Evolutionary conservation across 2,888 invertebrate genomes (phyloP), one percentile per base, ranked within the genome.

Genomic region (Amblyteles armatorius): DNA sequence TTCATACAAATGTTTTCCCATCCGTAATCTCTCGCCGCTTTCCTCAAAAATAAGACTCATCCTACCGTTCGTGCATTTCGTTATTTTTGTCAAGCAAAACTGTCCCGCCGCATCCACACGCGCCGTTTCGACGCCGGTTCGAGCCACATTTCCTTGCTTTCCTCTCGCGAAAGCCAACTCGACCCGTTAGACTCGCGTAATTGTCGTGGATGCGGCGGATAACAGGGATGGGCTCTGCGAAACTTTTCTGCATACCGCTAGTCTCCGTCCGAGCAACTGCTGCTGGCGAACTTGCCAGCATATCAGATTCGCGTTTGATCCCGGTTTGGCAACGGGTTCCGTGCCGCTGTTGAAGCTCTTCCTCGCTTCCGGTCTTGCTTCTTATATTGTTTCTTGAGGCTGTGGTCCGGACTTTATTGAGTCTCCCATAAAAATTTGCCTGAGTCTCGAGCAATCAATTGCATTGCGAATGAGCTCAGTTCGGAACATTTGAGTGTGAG

Each of bases 121-220:
- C 82, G 82, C 77, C 85, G 79, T 57, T 29, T 26, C 33, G 85
- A 82, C 82, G 79, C 84, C 85, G 71, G 76, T 33, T 79, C n/a
- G 71, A 72, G 71, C 60, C 44, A 82, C 78, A 79, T 74, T 77
- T 80, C 63, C 69, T 67, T 84, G 22, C 52, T 52, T 33, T 71
- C 22, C 13, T 79, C 72, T 77, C 44, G 71, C 68, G 65, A 67
- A 80, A 73, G 79, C 79, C 76, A 79, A 50, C 57, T 65, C 40
- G 48, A 16, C 26, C 68, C 72, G 79, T 68, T 84, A 71, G 69
- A 67, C 71, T 26, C 52, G 36, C 48, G 19, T 82, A 77, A 85
- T 80, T 82, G 79, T 68, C 36, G 50, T 52, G 73, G 50, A 85
- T 80, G 77, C 52, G 63, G 73, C 40, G 63, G 60, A 85, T 82